Evolutionary conservation across 1,140 invertebrate genomes (phyloP), one percentile per base, ranked within the genome.

Genomic region (Eurosta solidaginis): DNA sequence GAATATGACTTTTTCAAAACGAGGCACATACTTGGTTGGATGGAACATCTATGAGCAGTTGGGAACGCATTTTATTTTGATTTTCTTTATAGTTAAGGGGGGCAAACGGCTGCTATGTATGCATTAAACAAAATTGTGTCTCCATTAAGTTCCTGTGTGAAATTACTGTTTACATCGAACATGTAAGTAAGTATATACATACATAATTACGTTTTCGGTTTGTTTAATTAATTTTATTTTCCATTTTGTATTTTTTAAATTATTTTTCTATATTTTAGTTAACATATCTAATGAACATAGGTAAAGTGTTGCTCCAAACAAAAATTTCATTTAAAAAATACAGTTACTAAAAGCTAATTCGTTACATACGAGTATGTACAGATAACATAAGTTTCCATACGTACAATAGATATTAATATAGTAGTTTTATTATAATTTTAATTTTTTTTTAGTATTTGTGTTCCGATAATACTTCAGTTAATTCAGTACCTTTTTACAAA

Each of bases 171-270:
- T 78, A 44, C 68, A 59, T 76, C n/a, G 45, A 52, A 52, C 47
- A 17, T 83, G 47, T 79, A 76, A 77, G 76, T 54, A 78, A 78
- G 77, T 78, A 76, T 80, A 80, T 81, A 84, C 47, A 22, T 68
- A 77, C 44, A 29, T 68, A 77, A n/a, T 17, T 77, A 77, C 10
- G n/a, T 2, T 42, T 10, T 44, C n/a, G 20, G 63, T 59, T 77
- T 77, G 25, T 40, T 77, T 63, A 27, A 33, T 59, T 54, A 44
- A 59, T 52, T 59, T 20, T 50, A 27, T 77, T 79, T 74, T 59
- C 50, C 59, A 73, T 68, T 68, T 78, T 42, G 36, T 73, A 20
- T 9, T 63, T 74, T 36, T 25, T 74, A n/a, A n/a, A n/a, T 29
- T 74, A 47, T 5, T 76, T 76, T 75, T 75, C 14, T 75, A n/a